Evolutionary conservation across 2,888 invertebrate genomes (phyloP), one percentile per base, ranked within the genome.

Genomic region (Andrena fulva): DNA sequence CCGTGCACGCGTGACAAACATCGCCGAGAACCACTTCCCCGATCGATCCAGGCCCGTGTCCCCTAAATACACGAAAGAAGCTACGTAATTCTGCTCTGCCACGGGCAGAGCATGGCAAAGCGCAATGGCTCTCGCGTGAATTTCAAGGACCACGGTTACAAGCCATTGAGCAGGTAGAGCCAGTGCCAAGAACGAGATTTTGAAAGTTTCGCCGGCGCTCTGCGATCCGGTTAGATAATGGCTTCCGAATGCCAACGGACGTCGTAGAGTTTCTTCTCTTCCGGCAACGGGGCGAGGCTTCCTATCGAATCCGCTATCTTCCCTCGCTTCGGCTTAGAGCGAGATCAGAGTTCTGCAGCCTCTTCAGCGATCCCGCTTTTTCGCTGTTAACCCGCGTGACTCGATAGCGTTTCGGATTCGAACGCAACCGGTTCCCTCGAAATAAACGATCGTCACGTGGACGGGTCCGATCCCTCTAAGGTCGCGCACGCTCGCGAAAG

Each of bases 131-230:
- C 35, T 12, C 67, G 71, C 62, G 56, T n/a, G 76, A 60, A 66
- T 74, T 42, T 71, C 80, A 75, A 80, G 71, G 75, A 71, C 67
- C 80, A 1, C 24, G 20, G 70, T 82, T 63, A 80, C 74, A 2
- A 75, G 62, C 33, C 60, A 74, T 66, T 54, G 59, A 70, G 35
- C 75, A 54, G 69, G 64, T 48, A 64, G 63, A n/a, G 56, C 69
- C 50, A 31, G 71, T 77, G 82, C 82, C 78, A 78, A 78, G 70
- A 82, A 60, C 84, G 31, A 67, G 74, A 77, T 85, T 85, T 85
- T 80, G 74, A 74, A 77, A 85, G 85, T 85, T 56, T 68, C 16
- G 27, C n/a, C 33, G 66, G 74, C 66, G 71, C 62, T 27, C 42
- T 10, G 27, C 76, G 80, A 85, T 80, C 67, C n/a, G 42, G 67